Base-by-base conservation (phyloP, 2,113 vertebrate species). In the Phoxinus phoxinus region DNA sequence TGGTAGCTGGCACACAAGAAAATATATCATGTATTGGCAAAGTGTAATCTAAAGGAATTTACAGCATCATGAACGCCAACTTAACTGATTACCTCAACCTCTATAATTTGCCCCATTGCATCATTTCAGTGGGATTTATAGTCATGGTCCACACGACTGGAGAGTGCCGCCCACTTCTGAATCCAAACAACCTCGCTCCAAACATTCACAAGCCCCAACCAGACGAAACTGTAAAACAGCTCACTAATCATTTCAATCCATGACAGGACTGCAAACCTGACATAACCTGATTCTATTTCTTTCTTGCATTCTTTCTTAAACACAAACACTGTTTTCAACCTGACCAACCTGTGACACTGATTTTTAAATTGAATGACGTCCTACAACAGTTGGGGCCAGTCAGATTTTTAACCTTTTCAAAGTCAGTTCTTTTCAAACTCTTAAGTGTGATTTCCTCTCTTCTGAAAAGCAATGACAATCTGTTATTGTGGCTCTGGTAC, bases 231-330 rank as follows among this genome's bases (percentile, higher is more conserved):
- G 89, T 93, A 93, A 95, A 94, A 92, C 71, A 85, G 61, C 51
- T 41, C 89, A 90, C 89, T 93, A 94, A 94, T 93, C 90, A 94
- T 91, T 94, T 89, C 92, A 93, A 92, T 92, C 19, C 91, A 53
- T 4, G 74, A 71, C 86, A 90, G 87, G 86, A 80, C 85, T 87
- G 67, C 30, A 61, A 77, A 35, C 59, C 81, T 75, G 10, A 59
- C 67, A 61, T 67, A 81, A 75, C 37, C 71, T 77, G 19, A 44
- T 63, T 63, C 19, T 61, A 8, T 27, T 81, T 32, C 32, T 82
- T 32, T 61, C n/a, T 72, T 73, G 23, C 19, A 65, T 17, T 4
- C 67, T 41, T 35, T 74, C 10, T 30, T 27, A 75, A 41, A 48
- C 48, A 58, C 67, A 73, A 32, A 73, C 7, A 76, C 35, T n/a